Percentiles rank a stretch among this genome's conserved stretches.
Evolutionary conservation across 2,113 vertebrate species (phyloP).

Genomic region (Myotis yumanensis): DNA sequence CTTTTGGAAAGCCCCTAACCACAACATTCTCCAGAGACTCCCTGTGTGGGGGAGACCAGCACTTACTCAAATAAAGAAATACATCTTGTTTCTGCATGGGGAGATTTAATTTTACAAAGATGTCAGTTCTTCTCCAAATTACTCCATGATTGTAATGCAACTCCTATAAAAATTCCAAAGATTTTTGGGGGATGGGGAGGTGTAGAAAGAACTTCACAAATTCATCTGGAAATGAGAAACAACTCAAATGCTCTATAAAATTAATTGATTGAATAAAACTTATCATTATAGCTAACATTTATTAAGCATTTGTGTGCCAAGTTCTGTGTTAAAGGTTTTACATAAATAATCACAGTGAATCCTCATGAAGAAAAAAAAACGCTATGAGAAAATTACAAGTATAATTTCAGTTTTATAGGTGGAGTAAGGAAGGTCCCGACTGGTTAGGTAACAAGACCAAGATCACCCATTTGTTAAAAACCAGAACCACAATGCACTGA

Average conservation of each 20-base stretch:
- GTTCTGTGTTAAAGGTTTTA: conserved; percentile 27
- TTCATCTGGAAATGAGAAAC: conserved; percentile 22
- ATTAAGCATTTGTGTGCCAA: not conserved
- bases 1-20: conserved; percentile 37
- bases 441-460: not conserved
- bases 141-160: not conserved
- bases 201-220: not conserved
- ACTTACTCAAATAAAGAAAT: conserved; percentile 52
- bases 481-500: not conserved
- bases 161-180: not conserved
- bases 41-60: not conserved
- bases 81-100: not conserved
- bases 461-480: not conserved
- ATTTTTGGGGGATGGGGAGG: not conserved
- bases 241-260: not conserved
- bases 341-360: not conserved
- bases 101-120: conserved; percentile 4
- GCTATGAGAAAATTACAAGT: not conserved
- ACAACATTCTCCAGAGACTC: not conserved
- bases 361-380: not conserved
- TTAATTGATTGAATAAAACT: not conserved
- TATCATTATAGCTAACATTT: conserved; percentile 29
- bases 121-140: not conserved
- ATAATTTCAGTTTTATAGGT: not conserved
- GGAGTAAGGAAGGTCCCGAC: not conserved